These are phyloP conservation scores for Nymphicus hollandicus DNA, from an alignment of 2,113 vertebrate species.

Conservation along the genomic window DNA sequence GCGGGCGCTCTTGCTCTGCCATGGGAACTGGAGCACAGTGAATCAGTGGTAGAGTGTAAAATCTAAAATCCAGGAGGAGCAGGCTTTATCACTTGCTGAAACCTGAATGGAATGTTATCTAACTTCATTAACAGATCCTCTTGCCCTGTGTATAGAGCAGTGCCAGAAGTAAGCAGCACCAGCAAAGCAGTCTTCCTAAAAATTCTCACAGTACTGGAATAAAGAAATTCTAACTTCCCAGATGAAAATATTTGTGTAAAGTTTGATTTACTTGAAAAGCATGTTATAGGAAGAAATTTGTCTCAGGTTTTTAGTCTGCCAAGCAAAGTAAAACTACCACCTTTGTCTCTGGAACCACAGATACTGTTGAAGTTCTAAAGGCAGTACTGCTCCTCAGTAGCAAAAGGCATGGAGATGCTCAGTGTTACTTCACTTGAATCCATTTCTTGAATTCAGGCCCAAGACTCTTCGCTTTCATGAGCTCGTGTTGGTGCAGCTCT, in stretches of 20 bases:
- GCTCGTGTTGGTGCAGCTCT: rapidly evolving
- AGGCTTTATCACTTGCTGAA: background rate
- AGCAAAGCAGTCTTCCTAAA: background rate
- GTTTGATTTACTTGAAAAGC: background rate
- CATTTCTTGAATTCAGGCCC: background rate
- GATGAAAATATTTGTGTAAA: background rate
- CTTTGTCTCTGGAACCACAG: background rate
- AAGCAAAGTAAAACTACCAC: background rate
- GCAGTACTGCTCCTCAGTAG: background rate
- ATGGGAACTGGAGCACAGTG: background rate
- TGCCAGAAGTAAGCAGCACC: background rate
- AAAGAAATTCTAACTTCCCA: background rate
- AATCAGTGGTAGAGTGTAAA: background rate
- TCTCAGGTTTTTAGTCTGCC: background rate
- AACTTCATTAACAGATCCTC: background rate
- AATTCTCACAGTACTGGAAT: background rate
- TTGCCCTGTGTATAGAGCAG: background rate
- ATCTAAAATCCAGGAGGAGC: background rate
- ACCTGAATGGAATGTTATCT: constrained; percentile 25
- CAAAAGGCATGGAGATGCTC: background rate
- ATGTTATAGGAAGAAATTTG: background rate
- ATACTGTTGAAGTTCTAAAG: background rate
- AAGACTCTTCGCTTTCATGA: background rate
- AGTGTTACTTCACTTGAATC: background rate
- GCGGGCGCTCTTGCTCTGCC: rapidly evolving